Conservation (phyloP, 2,888 invertebrate species). For the Eupithecia exiguata region DNA sequence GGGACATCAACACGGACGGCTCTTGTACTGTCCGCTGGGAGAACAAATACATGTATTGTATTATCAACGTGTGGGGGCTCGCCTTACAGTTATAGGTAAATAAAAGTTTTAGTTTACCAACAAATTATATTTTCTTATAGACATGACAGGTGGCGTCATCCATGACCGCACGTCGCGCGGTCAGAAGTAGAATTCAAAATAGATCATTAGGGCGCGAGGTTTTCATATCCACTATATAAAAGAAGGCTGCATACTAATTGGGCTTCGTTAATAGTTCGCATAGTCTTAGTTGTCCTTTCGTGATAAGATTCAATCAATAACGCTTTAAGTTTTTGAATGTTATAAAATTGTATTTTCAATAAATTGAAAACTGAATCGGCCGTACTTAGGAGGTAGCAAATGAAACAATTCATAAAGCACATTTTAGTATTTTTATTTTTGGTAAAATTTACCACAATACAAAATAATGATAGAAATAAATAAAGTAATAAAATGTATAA, state of each 20-base stretch:
- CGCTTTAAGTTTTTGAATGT: too few relatives aligned
- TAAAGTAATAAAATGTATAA: slow-evolving; percentile 83
- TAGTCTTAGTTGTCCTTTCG: too few relatives aligned
- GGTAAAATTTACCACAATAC: slow-evolving; percentile 84
- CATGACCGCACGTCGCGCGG: not conserved
- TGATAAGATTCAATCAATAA: too few relatives aligned
- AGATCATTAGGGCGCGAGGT: too few relatives aligned
- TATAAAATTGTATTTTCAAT: too few relatives aligned
- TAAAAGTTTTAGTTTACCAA: slow-evolving; percentile 21
- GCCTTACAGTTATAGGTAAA: slow-evolving; percentile 74
- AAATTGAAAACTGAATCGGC: too few relatives aligned
- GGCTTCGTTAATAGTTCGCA: not conserved
- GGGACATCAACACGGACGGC: slow-evolving; percentile 92
- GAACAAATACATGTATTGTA: slow-evolving; percentile 93
- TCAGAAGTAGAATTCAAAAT: not conserved
- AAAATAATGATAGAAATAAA: slow-evolving; percentile 84
- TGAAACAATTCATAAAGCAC: slow-evolving; percentile 79
- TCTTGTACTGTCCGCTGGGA: slow-evolving; percentile 94
- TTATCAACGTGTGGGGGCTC: slow-evolving; percentile 91
- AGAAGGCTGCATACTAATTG: not conserved
- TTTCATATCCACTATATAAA: too few relatives aligned
- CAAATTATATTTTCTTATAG: too few relatives aligned
- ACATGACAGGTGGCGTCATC: not conserved
- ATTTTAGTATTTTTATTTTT: slow-evolving; percentile 84
- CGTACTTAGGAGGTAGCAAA: slow-evolving; percentile 40